phyloP scores from a whole-genome alignment of 2,113 vertebrate genomes.

The Butorides virescens region DNA sequence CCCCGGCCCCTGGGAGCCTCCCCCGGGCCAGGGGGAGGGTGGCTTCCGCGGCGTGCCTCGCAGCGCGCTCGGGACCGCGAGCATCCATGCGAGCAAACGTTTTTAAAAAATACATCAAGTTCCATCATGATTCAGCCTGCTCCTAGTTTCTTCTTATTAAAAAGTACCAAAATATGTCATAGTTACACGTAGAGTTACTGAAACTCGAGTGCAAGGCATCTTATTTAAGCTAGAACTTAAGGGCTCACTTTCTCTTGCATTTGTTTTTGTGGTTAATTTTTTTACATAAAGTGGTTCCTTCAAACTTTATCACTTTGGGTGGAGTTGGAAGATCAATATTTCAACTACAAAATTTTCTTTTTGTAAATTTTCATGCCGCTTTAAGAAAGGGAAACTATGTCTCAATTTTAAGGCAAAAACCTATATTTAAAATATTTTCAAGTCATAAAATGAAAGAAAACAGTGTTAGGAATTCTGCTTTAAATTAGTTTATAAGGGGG shows the following conservation, averaged over 20 bases:
- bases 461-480: not conserved
- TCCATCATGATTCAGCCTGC: not conserved
- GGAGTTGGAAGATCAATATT: not conserved
- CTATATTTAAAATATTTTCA: not conserved
- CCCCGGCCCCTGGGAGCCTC: not conserved
- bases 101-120: rapidly evolving
- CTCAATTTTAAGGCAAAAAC: not conserved
- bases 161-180: not conserved
- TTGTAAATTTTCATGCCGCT: not conserved
- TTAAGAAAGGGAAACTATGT: not conserved
- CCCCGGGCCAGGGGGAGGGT: not conserved
- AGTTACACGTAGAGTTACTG: not conserved
- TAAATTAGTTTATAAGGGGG: not conserved
- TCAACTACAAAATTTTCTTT: not conserved
- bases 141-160: not conserved
- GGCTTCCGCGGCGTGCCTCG: rapidly evolving
- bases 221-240: not conserved
- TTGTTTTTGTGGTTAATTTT: not conserved
- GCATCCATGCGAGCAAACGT: rapidly evolving
- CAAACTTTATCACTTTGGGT: not conserved
- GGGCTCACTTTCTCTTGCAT: not conserved
- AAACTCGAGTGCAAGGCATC: not conserved
- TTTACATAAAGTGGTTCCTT: not conserved
- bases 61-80: too few species aligned
- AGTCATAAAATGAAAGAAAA: not conserved